A percentile compares a stretch with the other conserved stretches of the same genome.
Conservation (phyloP, 92 coral and sea anemone genomes). For the Phymanthus crucifer region DNA sequence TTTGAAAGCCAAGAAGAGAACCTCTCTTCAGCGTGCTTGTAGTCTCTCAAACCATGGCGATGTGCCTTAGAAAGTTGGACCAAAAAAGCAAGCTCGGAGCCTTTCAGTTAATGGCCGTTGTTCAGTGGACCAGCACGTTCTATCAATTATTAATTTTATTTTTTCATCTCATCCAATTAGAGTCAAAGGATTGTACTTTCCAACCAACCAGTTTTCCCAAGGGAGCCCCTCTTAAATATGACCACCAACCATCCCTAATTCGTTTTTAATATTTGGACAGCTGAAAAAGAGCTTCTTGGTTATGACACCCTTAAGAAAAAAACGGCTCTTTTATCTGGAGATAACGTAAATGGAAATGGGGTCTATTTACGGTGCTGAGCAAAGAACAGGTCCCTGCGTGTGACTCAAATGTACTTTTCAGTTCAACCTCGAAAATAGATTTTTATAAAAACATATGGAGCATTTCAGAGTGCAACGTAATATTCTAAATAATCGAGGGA, state of each 20-base stretch:
- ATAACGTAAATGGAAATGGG: neutral
- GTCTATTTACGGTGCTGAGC: conserved; percentile 29
- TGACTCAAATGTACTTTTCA: conserved; percentile 1
- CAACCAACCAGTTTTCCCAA: conserved; percentile 17
- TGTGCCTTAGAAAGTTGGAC: neutral
- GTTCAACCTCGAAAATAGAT: conserved; percentile 17
- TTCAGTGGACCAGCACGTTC: conserved; percentile 68
- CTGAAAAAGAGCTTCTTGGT: conserved; percentile 17
- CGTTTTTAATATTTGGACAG: conserved; percentile 29
- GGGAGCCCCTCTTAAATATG: conserved; percentile 29
- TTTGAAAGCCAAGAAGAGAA: neutral
- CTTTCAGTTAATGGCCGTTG: conserved; percentile 7
- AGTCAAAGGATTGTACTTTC: conserved; percentile 49
- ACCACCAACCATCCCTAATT: conserved; percentile 27
- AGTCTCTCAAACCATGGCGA: neutral
- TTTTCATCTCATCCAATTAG: conserved; percentile 66
- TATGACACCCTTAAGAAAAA: conserved; percentile 14
- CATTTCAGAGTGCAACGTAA: conserved; percentile 9
- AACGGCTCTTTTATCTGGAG: conserved; percentile 11
- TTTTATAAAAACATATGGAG: neutral
- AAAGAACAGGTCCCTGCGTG: conserved; percentile 28
- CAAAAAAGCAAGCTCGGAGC: neutral
- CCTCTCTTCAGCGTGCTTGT: neutral
- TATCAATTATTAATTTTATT: conserved; percentile 66
- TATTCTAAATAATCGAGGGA: conserved; percentile 5